These are phyloP conservation scores for Onychomys arenicola DNA, from an alignment of 2,797 vertebrate genomes.

Conservation along the genomic window DNA sequence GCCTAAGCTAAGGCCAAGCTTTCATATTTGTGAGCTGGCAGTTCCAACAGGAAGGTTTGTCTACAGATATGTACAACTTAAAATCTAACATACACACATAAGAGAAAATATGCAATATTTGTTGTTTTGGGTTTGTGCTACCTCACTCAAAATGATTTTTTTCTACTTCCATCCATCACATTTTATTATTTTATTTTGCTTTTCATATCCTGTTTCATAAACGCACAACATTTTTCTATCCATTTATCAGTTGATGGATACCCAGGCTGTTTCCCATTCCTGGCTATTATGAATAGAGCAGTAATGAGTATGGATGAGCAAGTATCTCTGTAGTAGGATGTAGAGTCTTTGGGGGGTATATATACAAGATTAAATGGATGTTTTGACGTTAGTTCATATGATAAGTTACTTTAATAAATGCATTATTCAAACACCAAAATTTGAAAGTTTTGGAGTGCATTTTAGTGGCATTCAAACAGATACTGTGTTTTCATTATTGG, in stretches of 20 bases:
- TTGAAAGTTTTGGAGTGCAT: background rate
- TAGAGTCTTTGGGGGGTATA: background rate
- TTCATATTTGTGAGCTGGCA: background rate
- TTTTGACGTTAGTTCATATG: background rate
- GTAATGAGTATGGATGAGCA: background rate
- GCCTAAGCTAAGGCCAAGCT: background rate
- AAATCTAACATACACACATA: background rate
- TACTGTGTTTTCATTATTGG: background rate
- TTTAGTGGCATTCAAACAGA: background rate
- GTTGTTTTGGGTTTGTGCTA: background rate
- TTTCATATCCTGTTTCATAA: too few species aligned
- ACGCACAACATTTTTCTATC: background rate
- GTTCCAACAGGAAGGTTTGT: background rate
- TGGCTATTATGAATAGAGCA: background rate
- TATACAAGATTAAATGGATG: background rate
- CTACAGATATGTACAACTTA: background rate
- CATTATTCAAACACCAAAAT: background rate
- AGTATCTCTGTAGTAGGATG: background rate
- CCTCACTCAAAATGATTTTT: background rate
- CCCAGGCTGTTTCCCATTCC: too few species aligned
- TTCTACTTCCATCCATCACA: background rate
- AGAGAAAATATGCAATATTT: background rate
- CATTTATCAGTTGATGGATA: background rate
- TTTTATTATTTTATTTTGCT: background rate
- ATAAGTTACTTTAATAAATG: conserved; percentile 19